Conservation (phyloP, 2,888 invertebrate species). For the Fissipunctia ypsillon region DNA sequence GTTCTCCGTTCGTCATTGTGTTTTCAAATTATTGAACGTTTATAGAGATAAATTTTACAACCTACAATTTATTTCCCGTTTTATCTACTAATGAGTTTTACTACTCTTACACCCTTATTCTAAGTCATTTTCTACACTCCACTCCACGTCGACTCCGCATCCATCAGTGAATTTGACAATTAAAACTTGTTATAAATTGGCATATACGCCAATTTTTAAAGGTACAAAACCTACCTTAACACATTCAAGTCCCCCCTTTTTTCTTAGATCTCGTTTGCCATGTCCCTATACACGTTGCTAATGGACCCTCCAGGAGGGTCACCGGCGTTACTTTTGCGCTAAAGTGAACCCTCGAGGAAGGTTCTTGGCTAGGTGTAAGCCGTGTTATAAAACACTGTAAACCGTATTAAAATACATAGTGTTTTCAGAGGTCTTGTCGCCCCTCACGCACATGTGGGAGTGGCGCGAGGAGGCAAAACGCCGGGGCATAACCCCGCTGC, state of each 20-base stretch:
- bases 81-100: background rate
- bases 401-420: background rate
- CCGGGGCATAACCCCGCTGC: too few species aligned
- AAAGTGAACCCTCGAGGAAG: background rate
- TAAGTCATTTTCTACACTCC: background rate
- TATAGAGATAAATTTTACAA: background rate
- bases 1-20: conserved; percentile 7
- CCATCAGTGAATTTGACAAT: background rate
- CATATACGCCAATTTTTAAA: too few species aligned
- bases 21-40: conserved; percentile 7
- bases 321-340: background rate
- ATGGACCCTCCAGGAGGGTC: background rate
- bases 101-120: background rate
- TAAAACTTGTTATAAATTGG: too few species aligned
- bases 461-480: too few species aligned
- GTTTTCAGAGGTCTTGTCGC: background rate
- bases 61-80: background rate
- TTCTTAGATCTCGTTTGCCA: background rate
- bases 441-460: too few species aligned
- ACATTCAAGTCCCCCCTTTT: background rate
- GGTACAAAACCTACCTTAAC: background rate
- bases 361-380: background rate
- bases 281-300: background rate
- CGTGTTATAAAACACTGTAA: background rate
- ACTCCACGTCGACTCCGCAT: too few species aligned